A percentile compares a stretch with the other conserved stretches of the same genome.
Conservation (phyloP, 2,888 invertebrate genomes). For the Sabellastarte sp. region DNA sequence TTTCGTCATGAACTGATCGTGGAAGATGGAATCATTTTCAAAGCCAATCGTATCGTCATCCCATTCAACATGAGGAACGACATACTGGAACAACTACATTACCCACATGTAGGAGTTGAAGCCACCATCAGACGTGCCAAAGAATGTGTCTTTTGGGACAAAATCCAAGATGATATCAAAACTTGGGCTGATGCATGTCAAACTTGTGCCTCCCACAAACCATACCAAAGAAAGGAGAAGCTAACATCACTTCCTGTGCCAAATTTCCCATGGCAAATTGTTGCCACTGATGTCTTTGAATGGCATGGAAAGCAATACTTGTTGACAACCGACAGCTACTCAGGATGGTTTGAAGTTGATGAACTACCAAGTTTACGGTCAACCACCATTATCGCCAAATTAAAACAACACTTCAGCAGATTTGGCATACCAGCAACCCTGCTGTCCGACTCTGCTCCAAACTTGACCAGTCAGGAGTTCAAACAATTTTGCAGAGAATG, state of each 20-base stretch:
- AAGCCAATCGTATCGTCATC: constrained; percentile 18
- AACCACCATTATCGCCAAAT: constrained; percentile 15
- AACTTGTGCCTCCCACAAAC: neutral
- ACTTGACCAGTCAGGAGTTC: neutral
- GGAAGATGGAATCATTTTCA: constrained; percentile 24
- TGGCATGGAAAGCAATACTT: constrained; percentile 21
- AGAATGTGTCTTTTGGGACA: constrained; percentile 4
- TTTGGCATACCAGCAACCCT: neutral
- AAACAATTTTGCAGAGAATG: too few relatives aligned
- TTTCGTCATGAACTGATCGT: constrained; percentile 24
- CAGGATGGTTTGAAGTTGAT: constrained; percentile 26
- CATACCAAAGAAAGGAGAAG: constrained; percentile 5
- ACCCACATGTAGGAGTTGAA: constrained; percentile 8
- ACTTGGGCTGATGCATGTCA: neutral
- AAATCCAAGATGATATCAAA: neutral
- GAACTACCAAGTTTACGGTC: constrained; percentile 16
- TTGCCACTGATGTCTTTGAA: constrained; percentile 30
- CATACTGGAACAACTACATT: constrained; percentile 4
- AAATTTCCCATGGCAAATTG: constrained; percentile 25
- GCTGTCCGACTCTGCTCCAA: neutral
- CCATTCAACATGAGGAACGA: constrained; percentile 11
- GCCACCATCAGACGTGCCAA: neutral
- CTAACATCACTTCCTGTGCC: constrained; percentile 16
- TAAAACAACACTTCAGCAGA: neutral
- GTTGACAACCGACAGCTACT: constrained; percentile 24